Base-by-base conservation (phyloP, 2,113 vertebrate genomes). In the Microtus pennsylvanicus region DNA sequence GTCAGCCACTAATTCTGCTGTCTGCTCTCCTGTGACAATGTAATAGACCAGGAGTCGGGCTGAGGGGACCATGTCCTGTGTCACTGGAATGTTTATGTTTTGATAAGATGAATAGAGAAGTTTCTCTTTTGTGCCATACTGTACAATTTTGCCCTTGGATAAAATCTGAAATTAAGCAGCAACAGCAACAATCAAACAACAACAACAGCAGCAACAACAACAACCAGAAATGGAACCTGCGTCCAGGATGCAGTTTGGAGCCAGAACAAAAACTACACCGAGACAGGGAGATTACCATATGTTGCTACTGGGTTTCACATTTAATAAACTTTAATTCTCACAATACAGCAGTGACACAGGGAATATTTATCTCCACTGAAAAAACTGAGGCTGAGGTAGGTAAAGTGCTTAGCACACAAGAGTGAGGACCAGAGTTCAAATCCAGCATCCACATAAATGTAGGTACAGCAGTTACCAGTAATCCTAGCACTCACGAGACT, bases 41-140 rank as follows among this genome's bases (percentile, higher is more conserved):
- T 99, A 99, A 97, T 99, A 99, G 92, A 99, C 99, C 96, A 99
- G 88, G 58, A 99, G 98, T 3, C 99, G 98, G 47, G 99, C 98
- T 38, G 99, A 99, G 33, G 99, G 99, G 87, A 99, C 99, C 99
- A 99, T 99, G 89, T 98, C 89, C 7, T 98, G 10, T 0, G 99
- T 99, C 91, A 99, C 98, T 93, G 95, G 93, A 50, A 99, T 98
- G 69, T 97, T 99, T 47, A 99, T 95, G 14, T 74, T 98, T 76
- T 99, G 99, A 35, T 97, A 98, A 17, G 83, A 91, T 13, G 97
- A 98, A 11, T 70, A 4, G 24, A 65, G 28, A 35, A 97, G 24
- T 76, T 98, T 98, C 0, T 98, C 50, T 42, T 97, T 96, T 52
- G 98, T 99, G 45, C 97, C 98, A 50, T 98, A 99, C 8, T 93